These are phyloP conservation scores for Onychomys torridus DNA, from an alignment of 2,797 vertebrate species.

Conservation along the genomic window DNA sequence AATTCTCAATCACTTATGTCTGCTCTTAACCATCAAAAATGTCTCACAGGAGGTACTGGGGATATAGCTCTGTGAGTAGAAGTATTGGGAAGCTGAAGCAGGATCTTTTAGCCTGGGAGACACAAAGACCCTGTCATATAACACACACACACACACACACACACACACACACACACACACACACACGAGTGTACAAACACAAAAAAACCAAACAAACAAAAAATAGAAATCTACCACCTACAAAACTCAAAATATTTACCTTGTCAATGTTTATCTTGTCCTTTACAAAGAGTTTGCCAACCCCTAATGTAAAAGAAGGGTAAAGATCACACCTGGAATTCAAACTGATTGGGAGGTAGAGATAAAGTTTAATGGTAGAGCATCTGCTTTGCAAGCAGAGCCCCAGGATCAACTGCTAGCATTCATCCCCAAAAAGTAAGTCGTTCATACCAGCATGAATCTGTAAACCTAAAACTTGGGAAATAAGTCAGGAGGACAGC, in stretches of 20 bases:
- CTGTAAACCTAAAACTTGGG: background rate
- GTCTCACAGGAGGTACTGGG: background rate
- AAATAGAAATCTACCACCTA: background rate
- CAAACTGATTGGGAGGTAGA: background rate
- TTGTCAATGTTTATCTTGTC: conserved; percentile 27
- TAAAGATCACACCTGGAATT: conserved; percentile 19
- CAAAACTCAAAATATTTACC: conserved; percentile 58
- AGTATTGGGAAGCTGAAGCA: background rate
- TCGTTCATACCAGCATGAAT: too few relatives aligned
- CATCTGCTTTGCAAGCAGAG: background rate
- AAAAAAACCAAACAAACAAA: background rate
- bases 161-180: background rate
- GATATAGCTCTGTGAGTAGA: background rate
- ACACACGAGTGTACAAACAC: background rate
- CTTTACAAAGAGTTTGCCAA: conserved; percentile 32
- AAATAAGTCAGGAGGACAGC: background rate
- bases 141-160: background rate
- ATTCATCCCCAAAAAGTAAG: background rate
- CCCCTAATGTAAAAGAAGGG: background rate
- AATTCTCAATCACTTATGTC: background rate
- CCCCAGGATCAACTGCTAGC: background rate
- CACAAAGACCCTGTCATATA: background rate
- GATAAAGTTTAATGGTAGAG: background rate
- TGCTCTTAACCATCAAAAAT: conserved; percentile 37
- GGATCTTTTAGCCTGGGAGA: background rate